Conservation (phyloP, 2,797 vertebrate genomes). For the Capromys pilorides region DNA sequence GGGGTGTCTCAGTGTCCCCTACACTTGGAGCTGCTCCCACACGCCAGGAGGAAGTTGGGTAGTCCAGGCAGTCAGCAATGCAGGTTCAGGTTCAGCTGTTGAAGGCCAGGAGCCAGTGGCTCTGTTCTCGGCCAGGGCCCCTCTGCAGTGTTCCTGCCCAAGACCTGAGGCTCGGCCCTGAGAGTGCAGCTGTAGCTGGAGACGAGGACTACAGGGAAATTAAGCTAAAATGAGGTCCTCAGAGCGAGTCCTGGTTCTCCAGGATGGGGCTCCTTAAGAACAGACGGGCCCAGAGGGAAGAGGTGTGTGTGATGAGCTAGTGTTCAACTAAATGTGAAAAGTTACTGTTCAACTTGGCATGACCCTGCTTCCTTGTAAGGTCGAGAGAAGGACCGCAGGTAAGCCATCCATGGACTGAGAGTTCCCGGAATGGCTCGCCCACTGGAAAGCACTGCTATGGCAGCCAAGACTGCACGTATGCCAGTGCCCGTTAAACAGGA, state of each 20-base stretch:
- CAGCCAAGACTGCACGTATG: too few species aligned
- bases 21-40: not conserved
- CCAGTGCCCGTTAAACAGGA: too few species aligned
- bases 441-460: too few species aligned
- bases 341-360: too few species aligned
- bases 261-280: not conserved
- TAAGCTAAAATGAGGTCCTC: not conserved
- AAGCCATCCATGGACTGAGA: too few species aligned
- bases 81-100: not conserved
- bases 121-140: not conserved
- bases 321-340: too few species aligned
- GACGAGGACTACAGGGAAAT: not conserved
- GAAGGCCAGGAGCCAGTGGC: not conserved
- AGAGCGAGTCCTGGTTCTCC: not conserved
- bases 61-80: not conserved
- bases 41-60: not conserved
- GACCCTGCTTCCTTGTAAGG: too few species aligned
- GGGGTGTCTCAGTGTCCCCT: not conserved
- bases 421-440: too few species aligned
- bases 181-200: not conserved
- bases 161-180: not conserved
- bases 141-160: not conserved
- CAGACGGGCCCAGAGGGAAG: not conserved
- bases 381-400: too few species aligned
- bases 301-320: too few species aligned